Evolutionary conservation across 2,113 vertebrate genomes (phyloP).

Genomic region (Phylloscopus whistleri): DNA sequence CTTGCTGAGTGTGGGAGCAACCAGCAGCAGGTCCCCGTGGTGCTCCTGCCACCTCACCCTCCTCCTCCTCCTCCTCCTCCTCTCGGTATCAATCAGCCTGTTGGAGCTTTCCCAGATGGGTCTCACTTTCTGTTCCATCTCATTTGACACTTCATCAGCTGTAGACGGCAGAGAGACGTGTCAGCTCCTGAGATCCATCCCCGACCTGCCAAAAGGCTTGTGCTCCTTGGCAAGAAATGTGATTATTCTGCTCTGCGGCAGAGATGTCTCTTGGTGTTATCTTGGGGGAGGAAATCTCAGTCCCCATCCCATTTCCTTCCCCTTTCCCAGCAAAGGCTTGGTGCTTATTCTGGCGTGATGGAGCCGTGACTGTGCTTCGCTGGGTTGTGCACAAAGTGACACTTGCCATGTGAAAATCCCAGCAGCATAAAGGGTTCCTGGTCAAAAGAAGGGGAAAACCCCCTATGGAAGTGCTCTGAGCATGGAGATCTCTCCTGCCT

Average conservation of each 20-base stretch:
- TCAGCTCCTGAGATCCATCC: conserved; percentile 72
- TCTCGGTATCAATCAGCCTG: conserved; percentile 13
- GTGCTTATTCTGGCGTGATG: background rate
- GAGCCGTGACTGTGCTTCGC: background rate
- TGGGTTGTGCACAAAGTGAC: background rate
- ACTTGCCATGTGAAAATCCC: background rate
- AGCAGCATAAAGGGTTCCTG: fast-evolving
- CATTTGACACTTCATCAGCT: conserved; percentile 88
- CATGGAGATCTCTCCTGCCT: background rate
- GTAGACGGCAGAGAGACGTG: conserved; percentile 74
- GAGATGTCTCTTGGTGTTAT: background rate
- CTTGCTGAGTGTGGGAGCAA: background rate
- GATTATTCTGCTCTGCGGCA: background rate
- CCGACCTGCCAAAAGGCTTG: conserved; percentile 43
- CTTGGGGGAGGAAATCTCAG: background rate
- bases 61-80: background rate
- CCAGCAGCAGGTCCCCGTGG: background rate
- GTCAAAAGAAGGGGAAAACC: background rate
- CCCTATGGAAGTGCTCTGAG: fast-evolving
- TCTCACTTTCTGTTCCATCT: conserved; percentile 78
- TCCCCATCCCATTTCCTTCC: background rate
- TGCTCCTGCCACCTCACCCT: background rate
- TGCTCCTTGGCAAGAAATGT: conserved; percentile 13
- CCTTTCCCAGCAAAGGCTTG: background rate
- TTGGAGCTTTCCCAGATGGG: conserved; percentile 26